Conservation (phyloP, 2,797 vertebrate species). For the Garrulus glandarius region DNA sequence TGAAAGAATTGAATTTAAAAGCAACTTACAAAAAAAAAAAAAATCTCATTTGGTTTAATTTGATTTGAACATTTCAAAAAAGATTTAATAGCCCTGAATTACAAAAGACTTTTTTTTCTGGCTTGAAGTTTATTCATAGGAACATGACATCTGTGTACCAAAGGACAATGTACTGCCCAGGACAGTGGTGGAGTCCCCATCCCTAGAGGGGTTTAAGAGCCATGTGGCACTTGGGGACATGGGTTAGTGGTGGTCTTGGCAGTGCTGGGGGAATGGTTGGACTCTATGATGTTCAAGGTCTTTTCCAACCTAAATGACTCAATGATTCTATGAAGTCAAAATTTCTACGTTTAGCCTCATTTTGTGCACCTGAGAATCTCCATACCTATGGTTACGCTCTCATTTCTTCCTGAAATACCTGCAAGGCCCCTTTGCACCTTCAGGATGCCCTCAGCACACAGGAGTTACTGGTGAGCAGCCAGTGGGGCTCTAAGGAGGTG, state of each 20-base stretch:
- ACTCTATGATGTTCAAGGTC: not conserved
- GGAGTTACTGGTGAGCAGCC: not conserved
- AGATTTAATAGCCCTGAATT: not conserved
- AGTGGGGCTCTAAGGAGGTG: not conserved
- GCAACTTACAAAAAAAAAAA: not conserved
- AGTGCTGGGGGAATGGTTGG: not conserved
- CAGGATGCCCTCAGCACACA: not conserved
- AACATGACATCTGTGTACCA: not conserved
- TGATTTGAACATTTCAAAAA: not conserved
- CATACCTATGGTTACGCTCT: fast-evolving
- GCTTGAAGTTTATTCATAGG: not conserved
- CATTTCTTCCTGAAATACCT: not conserved
- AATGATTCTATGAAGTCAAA: not conserved
- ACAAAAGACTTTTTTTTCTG: not conserved
- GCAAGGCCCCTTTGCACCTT: not conserved
- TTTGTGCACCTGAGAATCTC: not conserved
- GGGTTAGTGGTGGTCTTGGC: not conserved
- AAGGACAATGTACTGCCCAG: not conserved
- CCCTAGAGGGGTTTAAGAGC: not conserved
- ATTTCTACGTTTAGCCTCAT: not conserved
- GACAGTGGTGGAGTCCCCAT: not conserved
- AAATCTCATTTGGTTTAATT: not conserved
- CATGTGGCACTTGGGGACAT: not conserved
- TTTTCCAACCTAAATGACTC: not conserved
- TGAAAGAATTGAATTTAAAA: not conserved